Evolutionary conservation across 2,113 vertebrate genomes (phyloP), one percentile per base, ranked within the genome.

Genomic region (Pelmatolapia mariae): DNA sequence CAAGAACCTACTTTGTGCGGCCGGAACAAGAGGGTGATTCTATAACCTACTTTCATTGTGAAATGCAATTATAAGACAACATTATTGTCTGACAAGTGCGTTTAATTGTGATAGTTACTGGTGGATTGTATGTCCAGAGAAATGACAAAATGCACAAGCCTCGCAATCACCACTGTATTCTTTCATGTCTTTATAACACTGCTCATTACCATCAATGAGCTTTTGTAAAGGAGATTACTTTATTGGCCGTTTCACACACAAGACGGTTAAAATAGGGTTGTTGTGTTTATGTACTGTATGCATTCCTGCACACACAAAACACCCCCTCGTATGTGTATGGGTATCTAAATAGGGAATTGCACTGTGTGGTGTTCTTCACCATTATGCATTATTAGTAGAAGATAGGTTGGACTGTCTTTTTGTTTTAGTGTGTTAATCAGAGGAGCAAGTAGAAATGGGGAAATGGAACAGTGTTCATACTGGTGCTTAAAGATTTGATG

Each of bases 81-180:
- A 85, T 93, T 90, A 93, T 91, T 93, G 81, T 86, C 80, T 90
- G 80, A 59, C 56, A 50, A 90, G 87, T 84, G 83, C 16, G n/a
- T 95, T 87, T 93, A 91, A 95, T 96, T 95, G 89, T 78, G 33
- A 29, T 88, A 85, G 90, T 95, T 95, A 93, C 87, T 90, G 86
- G 84, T 93, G 90, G 80, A 84, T 76, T 78, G 83, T 81, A 61
- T 86, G 87, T 86, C 90, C 86, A n/a, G 57, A 57, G 89, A 89
- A 90, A 79, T 89, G 24, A 89, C 86, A 90, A 87, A 87, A 91
- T 89, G 81, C 56, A 86, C 38, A 84, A 87, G 81, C 47, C 66
- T 84, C 12, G 36, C 94, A 88, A 95, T 94, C 93, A 93, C 91
- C 82, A 15, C 86, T 86, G 73, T 86, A 82, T 93, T 94, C 82